Base-by-base conservation (phyloP, 92 coral and sea anemone species). In the Porites cylindrica region DNA sequence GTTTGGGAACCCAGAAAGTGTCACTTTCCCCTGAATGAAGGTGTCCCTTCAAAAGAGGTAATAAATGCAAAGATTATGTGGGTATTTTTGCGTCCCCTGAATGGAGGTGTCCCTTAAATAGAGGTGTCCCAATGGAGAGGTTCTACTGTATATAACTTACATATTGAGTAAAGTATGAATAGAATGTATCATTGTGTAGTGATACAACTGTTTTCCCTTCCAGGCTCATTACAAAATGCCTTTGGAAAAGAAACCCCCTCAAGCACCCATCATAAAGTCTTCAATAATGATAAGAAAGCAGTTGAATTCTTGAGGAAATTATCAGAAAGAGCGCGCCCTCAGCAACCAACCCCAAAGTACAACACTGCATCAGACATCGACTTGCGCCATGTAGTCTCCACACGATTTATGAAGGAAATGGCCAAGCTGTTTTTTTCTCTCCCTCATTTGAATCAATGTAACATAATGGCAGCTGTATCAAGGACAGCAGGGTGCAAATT, bases 321-420 rank as follows among this genome's bases (percentile, higher is more conserved):
- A 52, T 23, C 86, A 66, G 76, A 72, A 32, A 80, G n/a, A 7
- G 70, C 23, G 16, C n/a, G 56, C 63, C 47, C 47, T 16, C 51
- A 51, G 58, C 13, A 10, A 56, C 65, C 66, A 13, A 13, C 32
- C 50, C 11, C 62, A 19, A 69, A 78, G 6, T 20, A 10, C 17
- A 51, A 87, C 23, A 79, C 76, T 11, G 10, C 72, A 63, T 29
- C 87, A 32, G 68, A 17, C 17, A 51, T 26, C 26, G 52, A 66
- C 11, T 23, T 88, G 51, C 78, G 32, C 17, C 19, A 68, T 10
- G 62, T 84, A 21, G 91, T 94, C 21, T 38, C 17, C 21, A 65
- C 74, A 69, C 82, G 79, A 72, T 93, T 95, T 69, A 85, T 84
- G 73, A 84, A 52, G 9, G 98, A 95, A 86, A 93, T 95, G 91